Base-by-base conservation (phyloP, 2,113 vertebrate genomes). In the Macquaria australasica region DNA sequence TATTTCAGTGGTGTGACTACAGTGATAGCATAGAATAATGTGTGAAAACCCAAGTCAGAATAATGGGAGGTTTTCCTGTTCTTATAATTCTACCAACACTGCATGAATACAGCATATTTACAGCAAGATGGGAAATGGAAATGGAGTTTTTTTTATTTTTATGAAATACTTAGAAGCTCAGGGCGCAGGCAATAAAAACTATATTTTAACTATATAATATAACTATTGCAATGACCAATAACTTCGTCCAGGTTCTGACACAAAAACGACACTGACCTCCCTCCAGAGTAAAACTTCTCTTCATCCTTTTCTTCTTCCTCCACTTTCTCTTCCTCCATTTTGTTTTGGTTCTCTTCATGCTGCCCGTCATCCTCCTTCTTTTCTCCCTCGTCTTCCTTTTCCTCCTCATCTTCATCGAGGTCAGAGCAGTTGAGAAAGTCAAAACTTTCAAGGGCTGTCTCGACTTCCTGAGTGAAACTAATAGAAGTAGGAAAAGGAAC, bases 371-470 rank as follows among this genome's bases (percentile, higher is more conserved):
- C 76, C 1, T 68, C 78, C 34, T 81, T 43, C 50, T 77, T 28
- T 37, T 77, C 53, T 51, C 74, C 37, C 12, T 84, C 39, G 5
- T 77, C 91, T 39, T 94, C 93, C 60, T 95, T 93, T 0, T 93
- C 94, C 5, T 94, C 92, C 1, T 95, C 93, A 0, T 96, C 95
- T 64, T 98, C 97, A 3, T 98, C 98, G 12, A 97, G 94, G 91
- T 99, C 98, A 0, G 97, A 97, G 25, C 96, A 96, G 77, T 99
- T 97, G 80, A 99, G 97, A 85, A 99, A 99, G 93, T 98, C 97
- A 50, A 99, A 99, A 89, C 98, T 99, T 92, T 98, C 98, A 15
- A 99, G 95, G 0, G 98, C 98, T 0, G 97, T 97, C 82, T 99
- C 97, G 59, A 99, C 97, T 0, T 98, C 97, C 89, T 97, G 95